Evolutionary conservation across 1,140 invertebrate genomes (phyloP).

Genomic region (Saccostrea glomerata): DNA sequence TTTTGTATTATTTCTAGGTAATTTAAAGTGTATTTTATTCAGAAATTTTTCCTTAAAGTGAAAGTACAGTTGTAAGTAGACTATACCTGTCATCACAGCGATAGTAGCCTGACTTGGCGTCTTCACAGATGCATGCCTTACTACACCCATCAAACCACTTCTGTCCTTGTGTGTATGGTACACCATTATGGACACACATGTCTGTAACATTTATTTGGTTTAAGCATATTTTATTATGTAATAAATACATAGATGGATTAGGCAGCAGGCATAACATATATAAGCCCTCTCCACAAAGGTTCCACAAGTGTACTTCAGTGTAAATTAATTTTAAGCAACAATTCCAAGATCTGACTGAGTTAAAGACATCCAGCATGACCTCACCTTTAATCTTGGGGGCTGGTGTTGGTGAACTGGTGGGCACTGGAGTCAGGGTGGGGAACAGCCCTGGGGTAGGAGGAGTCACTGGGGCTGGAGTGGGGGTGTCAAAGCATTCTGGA

Average conservation of each 20-base stretch:
- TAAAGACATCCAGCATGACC: no score
- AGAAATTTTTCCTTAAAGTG: not conserved
- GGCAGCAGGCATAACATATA: no score
- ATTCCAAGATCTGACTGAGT: no score
- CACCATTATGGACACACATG: slow-evolving; percentile 67
- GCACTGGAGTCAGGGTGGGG: slow-evolving; percentile 37
- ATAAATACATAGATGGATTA: not conserved
- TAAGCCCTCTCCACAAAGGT: not conserved
- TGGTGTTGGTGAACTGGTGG: not conserved
- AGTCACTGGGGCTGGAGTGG: slow-evolving; percentile 39
- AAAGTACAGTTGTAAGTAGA: not conserved
- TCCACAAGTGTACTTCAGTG: not conserved
- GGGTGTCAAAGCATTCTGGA: slow-evolving; percentile 58
- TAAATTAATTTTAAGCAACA: not conserved
- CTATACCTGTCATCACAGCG: slow-evolving; percentile 64
- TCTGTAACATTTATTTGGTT: slow-evolving; percentile 53
- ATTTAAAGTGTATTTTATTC: not conserved
- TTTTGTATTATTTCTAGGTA: not conserved
- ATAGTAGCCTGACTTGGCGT: slow-evolving; percentile 56
- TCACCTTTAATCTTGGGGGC: slow-evolving; percentile 14
- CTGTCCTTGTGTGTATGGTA: slow-evolving; percentile 66
- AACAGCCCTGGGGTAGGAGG: slow-evolving; percentile 26
- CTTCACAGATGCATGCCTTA: slow-evolving; percentile 61
- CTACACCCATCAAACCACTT: slow-evolving; percentile 70
- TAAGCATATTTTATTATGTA: not conserved